Percentiles rank a stretch among this genome's conserved stretches.
Evolutionary conservation across 2,113 vertebrate species (phyloP).

Genomic region (Dinomys branickii): DNA sequence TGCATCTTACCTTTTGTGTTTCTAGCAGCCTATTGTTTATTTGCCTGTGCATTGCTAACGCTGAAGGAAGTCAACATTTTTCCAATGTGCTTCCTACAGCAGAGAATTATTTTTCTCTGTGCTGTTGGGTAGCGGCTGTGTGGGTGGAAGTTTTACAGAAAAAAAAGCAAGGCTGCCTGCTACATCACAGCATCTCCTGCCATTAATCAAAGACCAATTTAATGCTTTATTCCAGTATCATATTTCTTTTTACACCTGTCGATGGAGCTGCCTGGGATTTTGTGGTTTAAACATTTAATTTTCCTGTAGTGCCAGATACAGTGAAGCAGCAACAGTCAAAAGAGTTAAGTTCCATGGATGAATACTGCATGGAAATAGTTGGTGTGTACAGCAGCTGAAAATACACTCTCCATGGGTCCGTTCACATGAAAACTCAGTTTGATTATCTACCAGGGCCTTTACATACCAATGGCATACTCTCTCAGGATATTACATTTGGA

Average conservation of each 20-base stretch:
- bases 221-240: constrained; percentile 31
- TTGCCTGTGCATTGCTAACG: background rate
- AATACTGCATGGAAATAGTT: background rate
- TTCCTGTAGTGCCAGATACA: background rate
- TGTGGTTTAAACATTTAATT: constrained; percentile 57
- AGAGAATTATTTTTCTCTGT: constrained; percentile 16
- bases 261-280: constrained; percentile 1
- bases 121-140: constrained; percentile 7
- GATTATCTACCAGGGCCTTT: constrained; percentile 5
- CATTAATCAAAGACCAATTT: constrained; percentile 35
- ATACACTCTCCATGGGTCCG: background rate
- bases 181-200: background rate
- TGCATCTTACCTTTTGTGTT: background rate
- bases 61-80: background rate
- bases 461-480: constrained; percentile 26
- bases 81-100: background rate
- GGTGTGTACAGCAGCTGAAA: background rate
- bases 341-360: background rate
- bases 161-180: background rate
- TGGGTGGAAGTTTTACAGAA: constrained; percentile 36
- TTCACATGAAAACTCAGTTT: background rate
- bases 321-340: background rate
- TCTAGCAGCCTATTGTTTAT: background rate
- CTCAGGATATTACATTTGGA: background rate
- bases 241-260: constrained; percentile 36